phyloP scores from a whole-genome alignment of 2,888 invertebrate genomes.

The Pyrrhosoma nymphula region DNA sequence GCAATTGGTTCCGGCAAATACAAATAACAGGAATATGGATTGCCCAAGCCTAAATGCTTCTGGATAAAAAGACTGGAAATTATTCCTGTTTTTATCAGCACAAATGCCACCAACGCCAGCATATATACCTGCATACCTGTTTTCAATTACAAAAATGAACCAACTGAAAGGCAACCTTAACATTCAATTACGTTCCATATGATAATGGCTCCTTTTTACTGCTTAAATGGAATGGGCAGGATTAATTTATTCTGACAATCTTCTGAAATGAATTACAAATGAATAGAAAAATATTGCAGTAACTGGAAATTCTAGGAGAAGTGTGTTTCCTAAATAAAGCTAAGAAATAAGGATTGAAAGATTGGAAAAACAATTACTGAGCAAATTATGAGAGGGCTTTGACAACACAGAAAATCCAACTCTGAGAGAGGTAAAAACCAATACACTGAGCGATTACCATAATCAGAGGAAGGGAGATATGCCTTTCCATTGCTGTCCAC shows the following conservation, averaged over 20 bases:
- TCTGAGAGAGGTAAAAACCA: background rate
- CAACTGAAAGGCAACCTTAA: background rate
- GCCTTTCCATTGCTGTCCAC: conserved; percentile 83
- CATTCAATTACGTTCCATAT: background rate
- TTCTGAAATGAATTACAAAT: background rate
- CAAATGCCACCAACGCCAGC: background rate
- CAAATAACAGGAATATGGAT: no score
- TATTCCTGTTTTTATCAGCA: background rate
- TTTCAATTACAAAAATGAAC: background rate
- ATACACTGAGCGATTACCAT: conserved; percentile 81
- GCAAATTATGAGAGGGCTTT: background rate
- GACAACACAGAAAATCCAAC: background rate
- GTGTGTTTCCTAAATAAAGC: background rate
- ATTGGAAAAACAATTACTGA: background rate
- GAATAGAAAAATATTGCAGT: background rate
- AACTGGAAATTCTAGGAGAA: background rate
- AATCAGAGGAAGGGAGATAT: conserved; percentile 85
- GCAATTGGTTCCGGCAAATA: no score
- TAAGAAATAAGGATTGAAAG: background rate
- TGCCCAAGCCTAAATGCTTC: no score
- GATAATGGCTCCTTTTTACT: no score
- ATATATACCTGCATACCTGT: no score
- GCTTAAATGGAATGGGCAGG: background rate
- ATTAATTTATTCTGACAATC: background rate
- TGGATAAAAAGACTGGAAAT: no score